phyloP scores from a whole-genome alignment of 2,888 invertebrate species.

The Clitarchus hookeri region DNA sequence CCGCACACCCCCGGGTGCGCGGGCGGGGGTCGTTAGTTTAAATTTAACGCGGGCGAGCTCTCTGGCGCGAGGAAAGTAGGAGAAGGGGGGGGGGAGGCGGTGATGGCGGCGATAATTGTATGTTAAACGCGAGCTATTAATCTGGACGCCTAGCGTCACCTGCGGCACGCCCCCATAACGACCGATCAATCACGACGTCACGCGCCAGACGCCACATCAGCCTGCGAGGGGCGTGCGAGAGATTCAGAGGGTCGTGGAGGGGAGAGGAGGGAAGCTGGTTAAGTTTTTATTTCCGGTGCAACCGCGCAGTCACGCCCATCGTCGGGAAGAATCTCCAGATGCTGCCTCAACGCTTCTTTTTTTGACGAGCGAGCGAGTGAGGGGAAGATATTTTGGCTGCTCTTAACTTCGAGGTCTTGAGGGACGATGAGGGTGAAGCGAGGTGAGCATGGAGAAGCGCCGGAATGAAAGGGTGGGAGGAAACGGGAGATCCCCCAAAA shows the following conservation, averaged over 20 bases:
- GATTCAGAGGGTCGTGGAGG: background rate
- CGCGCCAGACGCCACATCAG: background rate
- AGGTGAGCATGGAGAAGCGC: no score
- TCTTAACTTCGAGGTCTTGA: no score
- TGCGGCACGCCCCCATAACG: constrained; percentile 18
- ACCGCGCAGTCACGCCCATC: no score
- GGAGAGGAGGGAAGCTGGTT: no score
- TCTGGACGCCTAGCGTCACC: constrained; percentile 18
- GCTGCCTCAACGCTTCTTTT: no score
- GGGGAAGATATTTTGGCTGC: no score
- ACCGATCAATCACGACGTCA: constrained; percentile 23
- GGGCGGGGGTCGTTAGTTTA: background rate
- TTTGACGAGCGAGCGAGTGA: no score
- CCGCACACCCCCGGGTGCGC: background rate
- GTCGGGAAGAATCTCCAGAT: no score
- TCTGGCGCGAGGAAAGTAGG: background rate
- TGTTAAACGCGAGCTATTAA: background rate
- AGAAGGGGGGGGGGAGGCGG: background rate
- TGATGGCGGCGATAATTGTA: background rate
- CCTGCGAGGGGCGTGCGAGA: background rate
- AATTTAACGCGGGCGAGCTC: background rate
- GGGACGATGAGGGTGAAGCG: no score
- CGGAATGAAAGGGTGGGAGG: no score
- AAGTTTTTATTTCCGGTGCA: no score
- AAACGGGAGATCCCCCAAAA: no score